Conservation (phyloP, 2,888 invertebrate species). For the Nomada fucata region DNA sequence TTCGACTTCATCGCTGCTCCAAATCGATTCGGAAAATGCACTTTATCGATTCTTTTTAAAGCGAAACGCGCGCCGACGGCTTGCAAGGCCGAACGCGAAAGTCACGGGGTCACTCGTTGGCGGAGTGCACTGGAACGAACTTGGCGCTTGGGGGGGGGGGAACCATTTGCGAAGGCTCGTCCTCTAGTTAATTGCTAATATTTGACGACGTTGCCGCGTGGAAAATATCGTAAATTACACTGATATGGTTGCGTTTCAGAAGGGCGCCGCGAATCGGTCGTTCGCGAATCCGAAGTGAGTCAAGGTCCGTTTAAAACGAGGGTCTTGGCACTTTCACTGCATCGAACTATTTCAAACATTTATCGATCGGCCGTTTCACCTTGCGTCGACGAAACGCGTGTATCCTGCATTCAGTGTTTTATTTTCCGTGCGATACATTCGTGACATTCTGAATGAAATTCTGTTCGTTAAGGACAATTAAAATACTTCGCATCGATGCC, state of each 20-base stretch:
- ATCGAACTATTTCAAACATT: conserved; percentile 19
- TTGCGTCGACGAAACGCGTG: background rate
- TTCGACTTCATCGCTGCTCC: background rate
- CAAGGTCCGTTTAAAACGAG: conserved; percentile 35
- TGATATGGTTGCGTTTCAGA: background rate
- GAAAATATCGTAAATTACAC: background rate
- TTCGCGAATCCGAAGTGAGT: conserved; percentile 29
- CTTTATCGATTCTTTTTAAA: background rate
- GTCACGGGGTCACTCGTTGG: background rate
- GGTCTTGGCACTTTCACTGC: conserved; percentile 40
- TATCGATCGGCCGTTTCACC: background rate
- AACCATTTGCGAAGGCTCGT: no score
- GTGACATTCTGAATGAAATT: background rate
- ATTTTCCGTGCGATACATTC: background rate
- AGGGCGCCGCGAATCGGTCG: background rate
- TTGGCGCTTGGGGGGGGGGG: no score
- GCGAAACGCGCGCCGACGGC: background rate
- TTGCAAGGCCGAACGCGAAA: background rate
- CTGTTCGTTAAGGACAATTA: background rate
- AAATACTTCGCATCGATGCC: conserved; percentile 8
- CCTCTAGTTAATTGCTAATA: no score
- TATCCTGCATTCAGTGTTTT: background rate
- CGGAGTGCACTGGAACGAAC: background rate
- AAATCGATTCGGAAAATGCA: conserved; percentile 8
- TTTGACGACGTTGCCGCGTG: no score